phyloP scores from a whole-genome alignment of 1,140 invertebrate species.

The Sycobia sp. region DNA sequence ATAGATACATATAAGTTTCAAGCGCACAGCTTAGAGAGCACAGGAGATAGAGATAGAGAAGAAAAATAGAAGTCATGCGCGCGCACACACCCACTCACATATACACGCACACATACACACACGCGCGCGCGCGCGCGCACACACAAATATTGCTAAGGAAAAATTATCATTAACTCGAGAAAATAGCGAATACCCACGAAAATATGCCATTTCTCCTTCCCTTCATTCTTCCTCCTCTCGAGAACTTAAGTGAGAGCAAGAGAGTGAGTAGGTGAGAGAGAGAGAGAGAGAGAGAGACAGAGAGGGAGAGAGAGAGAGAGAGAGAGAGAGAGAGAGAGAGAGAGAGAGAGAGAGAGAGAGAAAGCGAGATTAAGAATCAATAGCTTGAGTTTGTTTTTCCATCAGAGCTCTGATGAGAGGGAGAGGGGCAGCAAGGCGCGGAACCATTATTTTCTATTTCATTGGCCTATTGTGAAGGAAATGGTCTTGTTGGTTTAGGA shows the following conservation, averaged over 20 bases:
- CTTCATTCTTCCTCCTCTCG: too few relatives aligned
- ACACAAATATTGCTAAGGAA: not conserved
- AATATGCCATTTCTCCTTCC: not conserved
- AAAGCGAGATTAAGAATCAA: not conserved
- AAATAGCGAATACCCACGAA: not conserved
- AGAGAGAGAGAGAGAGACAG: too few relatives aligned
- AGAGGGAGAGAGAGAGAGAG: not conserved
- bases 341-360: not conserved
- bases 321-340: not conserved
- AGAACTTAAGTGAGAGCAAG: too few relatives aligned
- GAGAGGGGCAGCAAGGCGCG: not conserved
- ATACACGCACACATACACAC: not conserved
- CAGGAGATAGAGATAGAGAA: not conserved
- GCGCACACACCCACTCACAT: too few relatives aligned
- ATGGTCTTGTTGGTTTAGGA: slow-evolving; percentile 28
- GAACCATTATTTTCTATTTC: slow-evolving; percentile 28
- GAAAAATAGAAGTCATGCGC: not conserved
- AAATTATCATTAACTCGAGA: slow-evolving; percentile 13
- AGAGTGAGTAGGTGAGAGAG: not conserved
- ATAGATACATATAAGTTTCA: too few relatives aligned
- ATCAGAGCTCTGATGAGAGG: too few relatives aligned
- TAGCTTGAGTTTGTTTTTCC: not conserved
- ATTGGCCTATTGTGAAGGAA: slow-evolving; percentile 29
- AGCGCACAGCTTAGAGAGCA: too few relatives aligned
- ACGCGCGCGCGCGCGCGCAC: too few relatives aligned